A percentile compares a stretch with the other conserved stretches of the same genome.
Conservation (phyloP, 2,888 invertebrate species). For the Tineola bisselliella region DNA sequence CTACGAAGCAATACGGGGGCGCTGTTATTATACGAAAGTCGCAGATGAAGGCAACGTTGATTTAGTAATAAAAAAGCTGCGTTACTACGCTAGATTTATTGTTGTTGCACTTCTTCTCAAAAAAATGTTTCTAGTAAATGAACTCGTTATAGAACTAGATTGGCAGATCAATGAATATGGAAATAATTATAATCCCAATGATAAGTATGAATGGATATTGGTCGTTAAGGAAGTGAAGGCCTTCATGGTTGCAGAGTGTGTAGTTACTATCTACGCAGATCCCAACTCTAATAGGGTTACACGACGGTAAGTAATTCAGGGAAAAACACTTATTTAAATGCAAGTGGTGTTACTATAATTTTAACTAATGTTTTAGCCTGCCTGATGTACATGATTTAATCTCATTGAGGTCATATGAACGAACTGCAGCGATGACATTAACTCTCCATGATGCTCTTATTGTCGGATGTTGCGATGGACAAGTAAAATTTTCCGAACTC, state of each 20-base stretch:
- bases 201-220: constrained; percentile 94
- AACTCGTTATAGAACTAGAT: constrained; percentile 90
- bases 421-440: constrained; percentile 85
- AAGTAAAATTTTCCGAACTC: constrained; percentile 95
- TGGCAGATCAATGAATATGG: constrained; percentile 96
- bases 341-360: neutral
- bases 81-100: constrained; percentile 95
- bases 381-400: too few relatives aligned
- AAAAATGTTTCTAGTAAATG: constrained; percentile 91
- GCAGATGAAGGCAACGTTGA: constrained; percentile 94
- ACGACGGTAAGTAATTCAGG: constrained; percentile 74
- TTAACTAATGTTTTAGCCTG: too few relatives aligned
- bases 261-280: constrained; percentile 87
- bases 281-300: constrained; percentile 86
- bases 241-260: constrained; percentile 92
- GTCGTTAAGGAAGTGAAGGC: constrained; percentile 95
- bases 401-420: neutral
- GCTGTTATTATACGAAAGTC: constrained; percentile 94
- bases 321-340: too few relatives aligned
- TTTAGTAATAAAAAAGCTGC: constrained; percentile 94
- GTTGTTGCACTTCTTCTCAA: constrained; percentile 94
- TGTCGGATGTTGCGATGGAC: constrained; percentile 91
- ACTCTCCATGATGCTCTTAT: constrained; percentile 93
- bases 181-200: constrained; percentile 95
- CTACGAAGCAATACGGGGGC: constrained; percentile 92